These are phyloP conservation scores for Natrix natrix DNA, from an alignment of 2,797 vertebrate species.

Conservation along the genomic window DNA sequence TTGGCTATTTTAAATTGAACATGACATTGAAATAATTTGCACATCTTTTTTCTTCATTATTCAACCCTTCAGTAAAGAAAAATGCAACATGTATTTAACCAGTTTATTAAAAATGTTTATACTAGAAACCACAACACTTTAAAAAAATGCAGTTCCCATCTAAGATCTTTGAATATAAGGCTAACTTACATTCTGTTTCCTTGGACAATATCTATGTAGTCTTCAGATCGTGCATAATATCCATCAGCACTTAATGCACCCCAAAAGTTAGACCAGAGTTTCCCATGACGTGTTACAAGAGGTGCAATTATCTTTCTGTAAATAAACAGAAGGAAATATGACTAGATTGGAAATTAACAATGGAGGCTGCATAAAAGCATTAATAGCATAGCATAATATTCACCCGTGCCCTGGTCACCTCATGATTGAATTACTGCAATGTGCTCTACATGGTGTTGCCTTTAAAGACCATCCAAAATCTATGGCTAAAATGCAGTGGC, in stretches of 20 bases:
- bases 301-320: constrained; percentile 93
- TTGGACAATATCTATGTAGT: constrained; percentile 97
- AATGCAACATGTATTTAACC: not conserved
- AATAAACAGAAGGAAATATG: not conserved
- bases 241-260: constrained; percentile 93
- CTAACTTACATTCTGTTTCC: constrained; percentile 90
- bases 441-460: not conserved
- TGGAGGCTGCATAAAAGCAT: not conserved
- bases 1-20: not conserved
- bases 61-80: not conserved
- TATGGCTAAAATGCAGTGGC: not conserved
- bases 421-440: not conserved
- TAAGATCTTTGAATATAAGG: not conserved
- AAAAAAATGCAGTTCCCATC: not conserved
- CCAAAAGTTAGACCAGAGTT: constrained; percentile 99
- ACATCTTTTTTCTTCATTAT: not conserved
- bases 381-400: not conserved
- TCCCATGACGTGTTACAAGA: constrained; percentile 90
- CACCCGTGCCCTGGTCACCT: not conserved
- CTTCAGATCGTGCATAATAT: constrained; percentile 96
- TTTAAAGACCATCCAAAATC: not conserved
- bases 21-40: not conserved
- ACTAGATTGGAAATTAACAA: not conserved
- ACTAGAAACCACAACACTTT: not conserved
- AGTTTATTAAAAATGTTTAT: not conserved